These are phyloP conservation scores for Rousettus leschenaultii DNA, from an alignment of 2,113 vertebrate species.

Conservation along the genomic window DNA sequence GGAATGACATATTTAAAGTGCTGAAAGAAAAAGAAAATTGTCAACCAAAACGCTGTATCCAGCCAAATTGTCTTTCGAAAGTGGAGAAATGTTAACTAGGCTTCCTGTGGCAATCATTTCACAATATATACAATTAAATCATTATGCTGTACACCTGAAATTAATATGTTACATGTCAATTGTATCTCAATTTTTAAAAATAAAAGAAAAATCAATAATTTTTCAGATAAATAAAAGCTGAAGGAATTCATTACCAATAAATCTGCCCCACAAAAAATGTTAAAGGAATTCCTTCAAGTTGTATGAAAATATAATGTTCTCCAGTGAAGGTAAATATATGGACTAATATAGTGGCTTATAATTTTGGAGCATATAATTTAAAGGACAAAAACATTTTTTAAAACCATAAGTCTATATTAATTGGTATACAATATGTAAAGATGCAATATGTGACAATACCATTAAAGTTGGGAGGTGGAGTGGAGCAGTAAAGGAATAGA, in stretches of 20 bases:
- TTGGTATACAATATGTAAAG: background rate
- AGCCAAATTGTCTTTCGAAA: background rate
- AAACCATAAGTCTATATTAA: background rate
- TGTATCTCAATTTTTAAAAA: background rate
- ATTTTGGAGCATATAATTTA: background rate
- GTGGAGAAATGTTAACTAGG: background rate
- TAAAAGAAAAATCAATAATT: background rate
- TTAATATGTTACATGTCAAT: background rate
- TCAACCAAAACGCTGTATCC: background rate
- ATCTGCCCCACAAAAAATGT: background rate
- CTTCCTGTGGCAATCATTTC: background rate
- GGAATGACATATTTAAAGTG: background rate
- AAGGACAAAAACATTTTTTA: background rate
- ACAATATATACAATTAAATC: background rate
- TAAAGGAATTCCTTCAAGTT: background rate
- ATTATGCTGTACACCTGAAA: background rate
- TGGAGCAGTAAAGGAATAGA: background rate
- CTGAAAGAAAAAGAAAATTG: background rate
- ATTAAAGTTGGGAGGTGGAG: background rate
- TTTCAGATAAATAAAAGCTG: background rate
- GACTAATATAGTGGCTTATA: background rate
- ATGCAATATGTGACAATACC: background rate
- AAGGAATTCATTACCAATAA: background rate
- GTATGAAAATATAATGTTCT: background rate
- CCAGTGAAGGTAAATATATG: background rate